A percentile compares a stretch with the other conserved stretches of the same genome.
Evolutionary conservation across 2,797 vertebrate genomes (phyloP).

Genomic region (Propithecus perrieri): DNA sequence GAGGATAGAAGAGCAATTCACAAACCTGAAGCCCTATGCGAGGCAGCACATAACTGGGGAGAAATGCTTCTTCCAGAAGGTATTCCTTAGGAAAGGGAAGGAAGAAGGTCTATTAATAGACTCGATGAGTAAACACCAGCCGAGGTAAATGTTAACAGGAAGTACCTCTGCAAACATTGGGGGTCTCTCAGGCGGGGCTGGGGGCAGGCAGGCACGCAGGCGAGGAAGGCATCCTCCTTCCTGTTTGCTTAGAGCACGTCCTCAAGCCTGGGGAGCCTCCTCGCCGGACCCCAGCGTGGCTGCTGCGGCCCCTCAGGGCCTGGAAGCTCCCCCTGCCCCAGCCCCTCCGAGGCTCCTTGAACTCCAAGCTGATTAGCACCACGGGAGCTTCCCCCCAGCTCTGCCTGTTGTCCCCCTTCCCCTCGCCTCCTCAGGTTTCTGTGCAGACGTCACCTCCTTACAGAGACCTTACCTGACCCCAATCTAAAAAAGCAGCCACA

Average conservation of each 20-base stretch:
- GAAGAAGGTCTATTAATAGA: constrained; percentile 68
- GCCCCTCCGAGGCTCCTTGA: background rate
- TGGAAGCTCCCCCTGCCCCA: background rate
- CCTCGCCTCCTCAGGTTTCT: background rate
- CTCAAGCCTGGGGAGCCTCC: background rate
- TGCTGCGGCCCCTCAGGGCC: background rate
- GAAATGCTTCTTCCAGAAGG: constrained; percentile 20
- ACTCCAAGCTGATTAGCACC: background rate
- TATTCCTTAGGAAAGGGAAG: constrained; percentile 36
- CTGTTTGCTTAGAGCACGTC: background rate
- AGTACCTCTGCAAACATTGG: background rate
- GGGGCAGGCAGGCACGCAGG: background rate
- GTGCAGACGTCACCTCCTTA: background rate
- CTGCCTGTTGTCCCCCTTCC: background rate
- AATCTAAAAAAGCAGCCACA: background rate
- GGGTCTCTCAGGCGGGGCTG: background rate
- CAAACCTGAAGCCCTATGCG: background rate
- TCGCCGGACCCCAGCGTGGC: background rate
- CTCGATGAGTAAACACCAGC: constrained; percentile 56
- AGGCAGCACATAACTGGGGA: background rate
- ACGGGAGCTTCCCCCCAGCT: background rate
- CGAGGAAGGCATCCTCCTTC: background rate
- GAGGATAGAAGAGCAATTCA: background rate
- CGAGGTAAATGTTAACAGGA: constrained; percentile 72
- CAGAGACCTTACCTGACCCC: background rate